Evolutionary conservation across 1,140 invertebrate species (phyloP), one percentile per base, ranked within the genome.

Genomic region (Aphidius gifuensis): DNA sequence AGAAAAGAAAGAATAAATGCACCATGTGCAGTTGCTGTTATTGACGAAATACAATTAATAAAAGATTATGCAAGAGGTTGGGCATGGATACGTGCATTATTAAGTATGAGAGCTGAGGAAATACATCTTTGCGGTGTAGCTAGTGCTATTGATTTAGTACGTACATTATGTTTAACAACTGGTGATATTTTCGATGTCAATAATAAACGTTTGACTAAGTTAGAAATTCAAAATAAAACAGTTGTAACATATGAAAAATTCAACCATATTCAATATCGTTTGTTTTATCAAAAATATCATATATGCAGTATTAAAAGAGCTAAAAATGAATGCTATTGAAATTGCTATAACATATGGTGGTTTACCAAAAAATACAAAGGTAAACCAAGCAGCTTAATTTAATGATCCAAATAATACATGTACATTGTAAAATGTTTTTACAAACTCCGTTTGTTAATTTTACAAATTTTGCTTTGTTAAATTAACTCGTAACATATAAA

Each of bases 21-120:
- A 60, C 83, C 83, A 61, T 97, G 93, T 96, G 96, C 99, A 81
- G 92, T 99, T 57, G 97, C 94, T 55, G 88, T 99, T 46, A 97
- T 99, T 69, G 98, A 99, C 85, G 98, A 99, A 87, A 97, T 99
- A 75, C 98, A 99, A 84, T 92, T 99, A 87, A 85, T 99, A 21
- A 86, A 87, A 66, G 98, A 99, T 81, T 80, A 83, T 23, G 84
- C 86, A 62, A 82, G 98, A 78, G 98, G 97, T 1, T 99, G 97
- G 96, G 97, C 98, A 1, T 99, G 97, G 97, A 98, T 95, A 0
- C 86, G 97, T 79, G 96, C 97, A n/a, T 83, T 97, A 39, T 82
- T 97, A 55, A 94, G 93, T 73, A 74, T 90, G 8, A 77, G 80
- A 70, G 96, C 95, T 1, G 86, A 97, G 64, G 96, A 99, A 82